phyloP scores from a whole-genome alignment of 2,888 invertebrate genomes.

The Calameuta filiformis region DNA sequence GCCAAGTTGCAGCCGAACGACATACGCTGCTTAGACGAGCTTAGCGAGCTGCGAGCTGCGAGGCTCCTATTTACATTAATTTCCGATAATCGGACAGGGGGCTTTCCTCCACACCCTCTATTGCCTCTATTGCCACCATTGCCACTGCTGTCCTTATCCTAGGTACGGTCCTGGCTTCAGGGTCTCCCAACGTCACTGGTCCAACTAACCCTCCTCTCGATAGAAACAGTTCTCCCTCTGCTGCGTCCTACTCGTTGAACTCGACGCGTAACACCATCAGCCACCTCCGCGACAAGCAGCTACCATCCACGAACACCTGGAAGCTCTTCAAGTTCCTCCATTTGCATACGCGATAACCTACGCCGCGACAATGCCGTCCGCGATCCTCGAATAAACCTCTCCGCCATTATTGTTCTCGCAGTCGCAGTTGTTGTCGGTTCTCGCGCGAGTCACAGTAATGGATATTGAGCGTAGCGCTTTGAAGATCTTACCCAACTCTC shows the following conservation, averaged over 20 bases:
- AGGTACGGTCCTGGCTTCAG: neutral
- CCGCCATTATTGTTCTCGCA: neutral
- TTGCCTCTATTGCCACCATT: neutral
- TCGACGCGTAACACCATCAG: neutral
- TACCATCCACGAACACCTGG: slow-evolving; percentile 40
- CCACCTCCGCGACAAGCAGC: slow-evolving; percentile 22
- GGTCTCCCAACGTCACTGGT: neutral
- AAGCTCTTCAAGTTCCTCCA: slow-evolving; percentile 46
- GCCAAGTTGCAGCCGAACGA: slow-evolving; percentile 31
- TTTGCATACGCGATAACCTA: slow-evolving; percentile 40
- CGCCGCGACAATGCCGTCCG: neutral
- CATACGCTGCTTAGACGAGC: slow-evolving; percentile 38
- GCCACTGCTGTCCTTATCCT: neutral
- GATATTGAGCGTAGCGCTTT: slow-evolving; percentile 1
- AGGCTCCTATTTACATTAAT: slow-evolving; percentile 52
- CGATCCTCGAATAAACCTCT: neutral
- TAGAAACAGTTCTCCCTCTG: neutral
- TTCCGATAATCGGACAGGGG: slow-evolving; percentile 51
- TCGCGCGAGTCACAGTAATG: neutral
- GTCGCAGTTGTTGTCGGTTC: neutral
- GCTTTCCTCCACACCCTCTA: neutral
- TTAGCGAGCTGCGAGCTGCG: slow-evolving; percentile 33
- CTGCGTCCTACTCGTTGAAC: neutral
- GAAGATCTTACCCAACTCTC: neutral
- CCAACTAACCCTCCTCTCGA: neutral